phyloP scores from a whole-genome alignment of 2,797 vertebrate species.

The Margarornis squamiger region DNA sequence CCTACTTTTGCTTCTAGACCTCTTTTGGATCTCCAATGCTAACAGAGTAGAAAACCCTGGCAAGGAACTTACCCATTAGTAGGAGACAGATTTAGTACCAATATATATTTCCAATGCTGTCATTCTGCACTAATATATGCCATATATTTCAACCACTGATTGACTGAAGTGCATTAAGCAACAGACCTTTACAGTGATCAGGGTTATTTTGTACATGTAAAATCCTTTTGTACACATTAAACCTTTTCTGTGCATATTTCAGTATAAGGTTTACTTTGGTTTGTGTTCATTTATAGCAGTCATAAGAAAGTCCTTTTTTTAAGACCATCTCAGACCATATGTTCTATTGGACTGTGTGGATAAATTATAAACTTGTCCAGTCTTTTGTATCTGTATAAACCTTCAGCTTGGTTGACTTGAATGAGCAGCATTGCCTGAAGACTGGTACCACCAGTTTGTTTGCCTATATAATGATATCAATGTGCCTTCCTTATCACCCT shows the following conservation, averaged over 20 bases:
- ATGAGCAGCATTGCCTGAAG: neutral
- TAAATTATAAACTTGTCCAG: neutral
- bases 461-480: neutral
- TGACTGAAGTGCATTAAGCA: neutral
- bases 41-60: neutral
- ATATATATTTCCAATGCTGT: neutral
- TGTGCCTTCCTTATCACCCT: conserved; percentile 71
- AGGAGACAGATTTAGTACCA: neutral
- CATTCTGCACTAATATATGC: neutral
- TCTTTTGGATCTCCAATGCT: neutral
- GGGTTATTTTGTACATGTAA: neutral
- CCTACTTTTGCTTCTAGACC: neutral
- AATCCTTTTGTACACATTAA: neutral
- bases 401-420: neutral
- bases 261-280: neutral
- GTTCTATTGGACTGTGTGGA: neutral
- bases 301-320: neutral
- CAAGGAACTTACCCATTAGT: neutral
- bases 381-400: neutral
- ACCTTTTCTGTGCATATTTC: neutral
- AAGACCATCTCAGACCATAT: neutral
- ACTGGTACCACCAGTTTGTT: neutral
- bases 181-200: neutral
- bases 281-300: neutral
- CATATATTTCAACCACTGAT: neutral